Evolutionary conservation across 2,113 vertebrate genomes (phyloP).

Genomic region (Oophaga pumilio): DNA sequence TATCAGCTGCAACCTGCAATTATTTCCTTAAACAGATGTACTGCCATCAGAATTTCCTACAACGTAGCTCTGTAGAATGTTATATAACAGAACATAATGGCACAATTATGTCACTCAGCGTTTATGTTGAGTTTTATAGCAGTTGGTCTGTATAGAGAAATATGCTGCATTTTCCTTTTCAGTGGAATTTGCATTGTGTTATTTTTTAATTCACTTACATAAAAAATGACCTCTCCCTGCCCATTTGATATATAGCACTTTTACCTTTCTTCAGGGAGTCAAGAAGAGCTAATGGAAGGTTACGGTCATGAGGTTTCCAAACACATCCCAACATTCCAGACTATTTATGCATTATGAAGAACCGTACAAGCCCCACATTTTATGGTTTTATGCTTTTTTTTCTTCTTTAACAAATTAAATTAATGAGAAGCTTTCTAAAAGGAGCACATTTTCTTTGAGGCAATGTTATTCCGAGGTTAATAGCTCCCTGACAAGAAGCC

Average conservation of each 20-base stretch:
- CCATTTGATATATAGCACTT: conserved; percentile 49
- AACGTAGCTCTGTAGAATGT: conserved; percentile 6
- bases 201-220: conserved; percentile 12
- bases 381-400: conserved; percentile 55
- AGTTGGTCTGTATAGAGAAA: background rate
- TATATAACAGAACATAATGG: conserved; percentile 15
- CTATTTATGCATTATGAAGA: conserved; percentile 48
- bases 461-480: conserved; percentile 71
- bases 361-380: conserved; percentile 54
- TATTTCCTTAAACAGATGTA: conserved; percentile 25
- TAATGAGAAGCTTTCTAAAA: conserved; percentile 66
- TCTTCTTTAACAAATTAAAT: conserved; percentile 67
- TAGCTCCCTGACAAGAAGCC: conserved; percentile 70
- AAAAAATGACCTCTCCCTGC: background rate
- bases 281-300: conserved; percentile 54
- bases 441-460: conserved; percentile 64
- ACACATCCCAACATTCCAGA: conserved; percentile 50
- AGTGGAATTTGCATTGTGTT: conserved; percentile 7
- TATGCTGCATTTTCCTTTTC: background rate
- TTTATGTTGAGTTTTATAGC: conserved; percentile 20
- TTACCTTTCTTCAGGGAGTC: conserved; percentile 38
- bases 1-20: conserved; percentile 1
- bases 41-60: conserved; percentile 22
- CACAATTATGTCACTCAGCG: conserved; percentile 6
- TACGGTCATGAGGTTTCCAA: conserved; percentile 52